Evolutionary conservation across 2,888 invertebrate species (phyloP).

Genomic region (Nephrotoma guestfalica): DNA sequence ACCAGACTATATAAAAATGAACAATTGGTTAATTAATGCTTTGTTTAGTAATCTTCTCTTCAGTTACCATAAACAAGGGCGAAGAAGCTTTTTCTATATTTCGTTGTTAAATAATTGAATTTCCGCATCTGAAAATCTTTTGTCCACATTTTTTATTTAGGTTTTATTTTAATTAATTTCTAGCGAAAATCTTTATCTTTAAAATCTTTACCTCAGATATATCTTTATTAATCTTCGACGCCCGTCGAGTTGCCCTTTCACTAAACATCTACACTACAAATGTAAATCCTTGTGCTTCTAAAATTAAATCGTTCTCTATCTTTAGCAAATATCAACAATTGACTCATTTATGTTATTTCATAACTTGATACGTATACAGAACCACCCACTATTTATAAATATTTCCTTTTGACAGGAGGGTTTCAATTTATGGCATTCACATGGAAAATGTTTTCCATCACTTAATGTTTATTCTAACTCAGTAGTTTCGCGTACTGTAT

Average conservation of each 20-base stretch:
- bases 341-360: background rate
- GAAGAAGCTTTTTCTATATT: background rate
- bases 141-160: background rate
- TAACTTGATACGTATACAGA: no score
- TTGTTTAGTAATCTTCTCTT: background rate
- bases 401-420: no score
- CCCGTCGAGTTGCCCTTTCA: background rate
- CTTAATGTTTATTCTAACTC: no score
- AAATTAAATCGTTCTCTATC: background rate
- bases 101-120: background rate
- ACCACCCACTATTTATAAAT: no score
- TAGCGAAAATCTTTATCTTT: background rate
- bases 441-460: no score
- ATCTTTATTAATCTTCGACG: background rate
- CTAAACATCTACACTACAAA: no score
- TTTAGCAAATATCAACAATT: background rate
- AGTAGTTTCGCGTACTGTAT: no score
- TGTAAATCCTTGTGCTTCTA: background rate
- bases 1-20: no score
- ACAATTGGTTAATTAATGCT: background rate
- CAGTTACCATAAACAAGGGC: background rate
- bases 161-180: background rate
- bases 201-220: background rate
- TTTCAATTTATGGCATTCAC: no score
- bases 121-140: background rate